These are phyloP conservation scores for Notamacropus eugenii DNA, from an alignment of 2,797 vertebrate genomes.

Conservation along the genomic window DNA sequence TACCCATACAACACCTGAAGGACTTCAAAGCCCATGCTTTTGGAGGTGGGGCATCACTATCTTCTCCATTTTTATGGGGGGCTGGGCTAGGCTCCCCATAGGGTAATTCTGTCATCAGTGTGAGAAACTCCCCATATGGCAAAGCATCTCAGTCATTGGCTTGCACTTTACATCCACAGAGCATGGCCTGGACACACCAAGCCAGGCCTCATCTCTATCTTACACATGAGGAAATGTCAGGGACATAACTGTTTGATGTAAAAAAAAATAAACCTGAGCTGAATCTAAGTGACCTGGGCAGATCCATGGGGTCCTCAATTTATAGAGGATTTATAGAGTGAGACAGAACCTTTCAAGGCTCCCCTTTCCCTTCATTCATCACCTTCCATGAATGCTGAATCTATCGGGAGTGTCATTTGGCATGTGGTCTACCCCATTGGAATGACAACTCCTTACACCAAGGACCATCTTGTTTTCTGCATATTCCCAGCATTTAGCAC, in stretches of 20 bases:
- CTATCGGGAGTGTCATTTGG: accelerated
- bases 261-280: not conserved
- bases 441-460: not conserved
- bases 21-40: not conserved
- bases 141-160: not conserved
- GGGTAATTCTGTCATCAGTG: too few species aligned
- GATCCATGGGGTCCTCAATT: not conserved
- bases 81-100: too few species aligned
- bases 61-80: not conserved
- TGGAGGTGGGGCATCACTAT: not conserved
- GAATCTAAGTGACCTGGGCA: not conserved
- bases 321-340: not conserved
- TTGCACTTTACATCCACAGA: not conserved
- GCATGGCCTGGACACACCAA: not conserved
- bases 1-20: not conserved
- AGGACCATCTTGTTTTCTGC: not conserved
- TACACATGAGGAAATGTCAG: not conserved
- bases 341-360: not conserved
- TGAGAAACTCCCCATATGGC: too few species aligned
- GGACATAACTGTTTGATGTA: not conserved
- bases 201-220: not conserved
- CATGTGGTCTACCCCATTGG: not conserved
- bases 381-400: not conserved
- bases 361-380: not conserved
- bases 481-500: not conserved